Evolutionary conservation across 2,113 vertebrate species (phyloP).

Genomic region (Aythya baeri): DNA sequence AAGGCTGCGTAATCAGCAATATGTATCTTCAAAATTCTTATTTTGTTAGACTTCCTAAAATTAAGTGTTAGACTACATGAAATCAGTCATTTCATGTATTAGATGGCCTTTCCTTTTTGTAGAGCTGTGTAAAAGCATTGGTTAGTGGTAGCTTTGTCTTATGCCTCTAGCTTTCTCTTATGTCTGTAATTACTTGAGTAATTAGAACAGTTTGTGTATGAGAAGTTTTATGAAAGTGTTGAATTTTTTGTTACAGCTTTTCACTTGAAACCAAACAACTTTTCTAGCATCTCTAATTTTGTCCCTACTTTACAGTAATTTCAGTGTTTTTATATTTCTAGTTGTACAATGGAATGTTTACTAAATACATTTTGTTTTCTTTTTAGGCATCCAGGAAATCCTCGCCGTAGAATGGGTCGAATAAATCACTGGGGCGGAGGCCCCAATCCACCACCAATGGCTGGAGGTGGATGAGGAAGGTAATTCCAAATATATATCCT

Average conservation of each 20-base stretch:
- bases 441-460: constrained; percentile 93
- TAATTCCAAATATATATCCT: constrained; percentile 59
- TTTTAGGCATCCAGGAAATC: constrained; percentile 88
- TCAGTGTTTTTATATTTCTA: neutral
- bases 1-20: neutral
- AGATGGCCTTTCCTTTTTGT: neutral
- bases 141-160: neutral
- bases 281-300: neutral
- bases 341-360: neutral
- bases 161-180: neutral
- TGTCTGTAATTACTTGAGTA: neutral
- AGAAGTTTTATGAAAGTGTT: fast-evolving
- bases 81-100: neutral
- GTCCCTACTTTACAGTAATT: neutral
- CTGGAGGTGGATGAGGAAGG: constrained; percentile 99
- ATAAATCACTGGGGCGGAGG: constrained; percentile 87
- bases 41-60: neutral
- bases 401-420: constrained; percentile 90
- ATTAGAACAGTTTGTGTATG: neutral
- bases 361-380: neutral
- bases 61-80: neutral
- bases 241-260: neutral
- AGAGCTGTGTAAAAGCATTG: neutral
- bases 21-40: neutral
- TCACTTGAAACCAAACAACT: neutral